Conservation (phyloP, 2,113 vertebrate species). For the Corapipo altera region DNA sequence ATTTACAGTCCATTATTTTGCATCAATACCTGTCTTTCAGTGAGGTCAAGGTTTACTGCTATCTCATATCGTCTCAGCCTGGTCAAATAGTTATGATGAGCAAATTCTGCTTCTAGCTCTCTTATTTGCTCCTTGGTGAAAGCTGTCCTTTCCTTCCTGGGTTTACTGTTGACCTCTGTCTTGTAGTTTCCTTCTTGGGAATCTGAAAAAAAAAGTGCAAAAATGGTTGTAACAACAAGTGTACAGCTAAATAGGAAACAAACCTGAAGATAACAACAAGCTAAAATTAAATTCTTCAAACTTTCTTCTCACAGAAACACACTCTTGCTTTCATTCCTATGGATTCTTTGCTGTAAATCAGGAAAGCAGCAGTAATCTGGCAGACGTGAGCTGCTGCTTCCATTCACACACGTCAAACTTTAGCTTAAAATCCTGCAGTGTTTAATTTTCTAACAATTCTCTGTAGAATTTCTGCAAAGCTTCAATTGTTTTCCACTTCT, state of each 20-base stretch:
- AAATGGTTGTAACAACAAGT: neutral
- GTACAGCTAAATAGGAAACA: neutral
- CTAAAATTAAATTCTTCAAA: neutral
- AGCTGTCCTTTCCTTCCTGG: conserved; percentile 96
- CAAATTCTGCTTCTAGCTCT: conserved; percentile 97
- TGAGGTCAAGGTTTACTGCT: conserved; percentile 97
- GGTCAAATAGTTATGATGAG: conserved; percentile 99
- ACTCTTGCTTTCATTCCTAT: neutral
- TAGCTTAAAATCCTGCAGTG: neutral
- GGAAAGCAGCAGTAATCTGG: neutral
- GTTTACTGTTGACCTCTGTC: conserved; percentile 95
- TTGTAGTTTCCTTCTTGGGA: conserved; percentile 97
- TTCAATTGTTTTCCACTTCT: neutral
- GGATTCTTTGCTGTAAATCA: neutral
- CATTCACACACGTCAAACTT: neutral
- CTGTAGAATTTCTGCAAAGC: neutral
- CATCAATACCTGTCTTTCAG: conserved; percentile 92
- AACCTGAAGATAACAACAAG: neutral
- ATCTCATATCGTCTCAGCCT: conserved; percentile 96
- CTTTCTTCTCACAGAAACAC: neutral
- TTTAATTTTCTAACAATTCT: conserved; percentile 14
- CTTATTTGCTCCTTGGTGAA: conserved; percentile 99
- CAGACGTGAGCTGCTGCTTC: neutral
- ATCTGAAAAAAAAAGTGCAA: conserved; percentile 76
- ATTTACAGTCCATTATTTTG: neutral